These are phyloP conservation scores for Antigone vipio DNA, from an alignment of 2,113 vertebrate genomes.

Conservation along the genomic window DNA sequence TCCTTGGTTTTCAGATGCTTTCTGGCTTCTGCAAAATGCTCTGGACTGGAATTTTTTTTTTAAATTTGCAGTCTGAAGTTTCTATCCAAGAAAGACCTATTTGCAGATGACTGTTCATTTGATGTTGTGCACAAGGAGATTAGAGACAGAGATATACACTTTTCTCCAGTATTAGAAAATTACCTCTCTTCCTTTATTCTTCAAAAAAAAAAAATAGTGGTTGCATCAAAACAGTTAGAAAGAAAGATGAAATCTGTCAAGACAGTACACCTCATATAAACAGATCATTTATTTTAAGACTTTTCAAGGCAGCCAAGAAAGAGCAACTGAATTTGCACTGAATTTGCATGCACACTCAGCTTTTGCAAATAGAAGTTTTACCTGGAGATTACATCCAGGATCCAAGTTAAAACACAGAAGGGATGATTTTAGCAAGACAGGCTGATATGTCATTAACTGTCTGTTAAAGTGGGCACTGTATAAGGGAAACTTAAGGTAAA, in stretches of 20 bases:
- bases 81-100: not conserved
- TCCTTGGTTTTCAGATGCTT: not conserved
- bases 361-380: not conserved
- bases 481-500: not conserved
- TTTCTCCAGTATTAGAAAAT: not conserved
- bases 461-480: not conserved
- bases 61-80: not conserved
- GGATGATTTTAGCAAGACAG: not conserved
- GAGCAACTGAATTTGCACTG: not conserved
- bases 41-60: not conserved
- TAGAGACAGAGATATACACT: not conserved
- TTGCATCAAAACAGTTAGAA: not conserved
- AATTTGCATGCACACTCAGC: not conserved
- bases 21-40: conserved; percentile 6
- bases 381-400: not conserved
- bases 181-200: not conserved
- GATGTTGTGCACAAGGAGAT: not conserved
- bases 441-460: not conserved
- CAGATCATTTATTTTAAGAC: not conserved
- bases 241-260: not conserved
- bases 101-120: not conserved
- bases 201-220: not conserved
- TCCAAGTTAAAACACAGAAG: not conserved
- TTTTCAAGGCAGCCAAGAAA: not conserved
- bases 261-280: not conserved